Base-by-base conservation (phyloP, 1,140 invertebrate genomes). In the Notospermus geniculatus region DNA sequence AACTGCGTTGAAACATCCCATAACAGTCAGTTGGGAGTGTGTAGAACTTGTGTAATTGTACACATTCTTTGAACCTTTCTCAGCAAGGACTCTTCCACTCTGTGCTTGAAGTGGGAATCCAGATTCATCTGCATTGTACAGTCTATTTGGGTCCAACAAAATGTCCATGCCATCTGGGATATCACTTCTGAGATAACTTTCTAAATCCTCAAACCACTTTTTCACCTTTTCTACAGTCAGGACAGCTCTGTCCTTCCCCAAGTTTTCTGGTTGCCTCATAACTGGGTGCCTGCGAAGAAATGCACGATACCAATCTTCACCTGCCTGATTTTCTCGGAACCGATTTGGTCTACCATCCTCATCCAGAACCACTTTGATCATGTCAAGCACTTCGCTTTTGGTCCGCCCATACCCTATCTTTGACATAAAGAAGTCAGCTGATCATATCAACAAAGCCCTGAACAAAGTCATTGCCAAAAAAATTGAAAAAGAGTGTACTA, bases 261-360 rank as follows among this genome's bases (percentile, higher is more conserved):
- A 23, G 25, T n/a, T n/a, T 50, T 50, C 46, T n/a, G n/a, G n/a
- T n/a, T n/a, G n/a, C n/a, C n/a, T n/a, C n/a, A n/a, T n/a, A n/a
- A n/a, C n/a, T n/a, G n/a, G n/a, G n/a, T n/a, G n/a, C n/a, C n/a
- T n/a, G n/a, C n/a, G n/a, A n/a, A n/a, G n/a, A n/a, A n/a, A n/a
- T n/a, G n/a, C n/a, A n/a, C n/a, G n/a, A n/a, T n/a, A 76, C 82
- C 82, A 84, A 64, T 82, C 77, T 64, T 72, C 69, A 15, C 78
- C 79, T 66, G 81, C 60, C 25, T 32, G 28, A 30, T 63, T 67
- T 13, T 59, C 45, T n/a, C 53, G 52, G 41, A 54, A 59, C 17
- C 56, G 62, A 11, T 19, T 64, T 9, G 32, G 45, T 17, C 61
- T 29, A 11, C 58, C 54, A 57, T 59, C 55, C 15, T 50, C 32